Evolutionary conservation across 2,888 invertebrate genomes (phyloP).

Genomic region (Phlogophora meticulosa): DNA sequence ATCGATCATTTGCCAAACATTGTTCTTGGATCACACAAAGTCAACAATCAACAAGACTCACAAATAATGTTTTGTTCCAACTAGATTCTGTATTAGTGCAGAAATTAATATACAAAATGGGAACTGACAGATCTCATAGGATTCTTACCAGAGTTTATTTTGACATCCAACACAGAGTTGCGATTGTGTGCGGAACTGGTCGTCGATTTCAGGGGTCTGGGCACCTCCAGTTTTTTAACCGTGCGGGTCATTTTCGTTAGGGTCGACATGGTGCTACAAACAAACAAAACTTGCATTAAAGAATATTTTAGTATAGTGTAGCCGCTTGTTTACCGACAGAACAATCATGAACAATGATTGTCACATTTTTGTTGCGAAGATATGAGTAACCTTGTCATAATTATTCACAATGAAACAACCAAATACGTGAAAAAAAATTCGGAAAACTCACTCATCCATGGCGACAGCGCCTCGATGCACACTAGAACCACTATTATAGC

Average conservation of each 20-base stretch:
- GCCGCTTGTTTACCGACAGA: constrained; percentile 54
- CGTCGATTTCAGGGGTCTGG: constrained; percentile 93
- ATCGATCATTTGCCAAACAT: background rate
- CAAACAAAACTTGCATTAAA: constrained; percentile 60
- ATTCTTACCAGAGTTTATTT: constrained; percentile 89
- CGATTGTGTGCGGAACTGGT: constrained; percentile 90
- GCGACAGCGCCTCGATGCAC: constrained; percentile 83
- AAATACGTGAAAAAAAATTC: constrained; percentile 76
- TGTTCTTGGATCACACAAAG: background rate
- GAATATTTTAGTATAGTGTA: constrained; percentile 11
- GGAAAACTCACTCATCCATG: constrained; percentile 90
- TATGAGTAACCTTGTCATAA: constrained; percentile 86
- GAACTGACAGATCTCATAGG: constrained; percentile 22
- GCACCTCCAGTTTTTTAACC: constrained; percentile 94
- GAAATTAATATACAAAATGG: constrained; percentile 2
- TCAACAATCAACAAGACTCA: background rate
- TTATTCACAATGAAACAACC: constrained; percentile 80
- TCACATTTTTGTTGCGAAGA: constrained; percentile 78
- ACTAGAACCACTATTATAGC: constrained; percentile 84
- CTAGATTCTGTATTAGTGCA: constrained; percentile 24
- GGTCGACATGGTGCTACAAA: constrained; percentile 90
- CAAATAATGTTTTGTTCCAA: constrained; percentile 11
- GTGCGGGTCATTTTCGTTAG: constrained; percentile 93
- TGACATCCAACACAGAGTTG: constrained; percentile 89
- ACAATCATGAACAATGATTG: constrained; percentile 74